A percentile compares a stretch with the other conserved stretches of the same genome.
These are phyloP conservation scores for Homalodisca vitripennis DNA, from an alignment of 1,140 invertebrate genomes.

Conservation along the genomic window DNA sequence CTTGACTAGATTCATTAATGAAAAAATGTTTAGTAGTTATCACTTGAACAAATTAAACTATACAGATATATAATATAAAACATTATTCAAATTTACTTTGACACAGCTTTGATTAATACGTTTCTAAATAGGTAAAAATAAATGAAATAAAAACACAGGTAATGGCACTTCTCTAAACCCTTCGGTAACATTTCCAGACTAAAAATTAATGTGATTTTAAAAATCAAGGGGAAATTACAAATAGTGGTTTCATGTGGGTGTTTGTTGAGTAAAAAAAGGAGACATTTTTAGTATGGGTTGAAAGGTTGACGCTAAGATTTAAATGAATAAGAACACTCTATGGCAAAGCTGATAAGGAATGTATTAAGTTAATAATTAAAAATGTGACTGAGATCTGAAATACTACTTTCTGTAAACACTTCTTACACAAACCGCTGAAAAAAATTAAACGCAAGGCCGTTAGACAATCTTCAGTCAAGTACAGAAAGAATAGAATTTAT, in stretches of 20 bases:
- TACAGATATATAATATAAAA: conserved; percentile 9
- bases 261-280: neutral
- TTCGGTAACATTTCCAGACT: neutral
- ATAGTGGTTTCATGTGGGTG: neutral
- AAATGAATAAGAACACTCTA: too few species aligned
- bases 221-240: too few species aligned
- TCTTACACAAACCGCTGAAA: too few species aligned
- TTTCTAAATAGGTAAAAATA: too few species aligned
- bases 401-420: neutral
- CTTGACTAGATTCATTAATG: conserved; percentile 21
- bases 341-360: neutral
- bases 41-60: conserved; percentile 25
- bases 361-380: conserved; percentile 3
- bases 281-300: neutral
- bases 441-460: too few species aligned
- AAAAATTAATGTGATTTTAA: neutral
- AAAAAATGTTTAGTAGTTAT: conserved; percentile 6
- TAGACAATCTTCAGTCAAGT: too few species aligned
- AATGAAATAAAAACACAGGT: too few species aligned
- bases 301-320: too few species aligned
- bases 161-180: neutral
- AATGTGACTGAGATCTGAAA: conserved; percentile 5
- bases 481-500: too few species aligned
- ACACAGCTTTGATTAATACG: conserved; percentile 20
- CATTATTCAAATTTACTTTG: neutral